These are phyloP conservation scores for Phataginus tetradactyla DNA, from an alignment of 2,797 vertebrate species.

Conservation along the genomic window DNA sequence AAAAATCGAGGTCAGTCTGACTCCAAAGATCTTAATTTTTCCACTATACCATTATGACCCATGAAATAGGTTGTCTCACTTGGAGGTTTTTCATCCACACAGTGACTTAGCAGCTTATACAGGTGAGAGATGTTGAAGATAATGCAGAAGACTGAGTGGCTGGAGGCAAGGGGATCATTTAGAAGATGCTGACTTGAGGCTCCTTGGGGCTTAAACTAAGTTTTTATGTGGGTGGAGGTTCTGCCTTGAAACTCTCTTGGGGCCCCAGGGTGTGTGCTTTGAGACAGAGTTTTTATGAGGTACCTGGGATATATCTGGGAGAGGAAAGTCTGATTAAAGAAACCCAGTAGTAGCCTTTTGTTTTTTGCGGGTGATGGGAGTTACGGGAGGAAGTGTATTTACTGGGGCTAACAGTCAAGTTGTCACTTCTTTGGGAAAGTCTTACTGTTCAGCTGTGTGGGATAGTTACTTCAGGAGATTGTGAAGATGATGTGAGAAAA, in stretches of 20 bases:
- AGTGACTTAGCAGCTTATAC: background rate
- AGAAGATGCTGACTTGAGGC: slow-evolving; percentile 67
- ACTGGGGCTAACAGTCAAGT: slow-evolving; percentile 37
- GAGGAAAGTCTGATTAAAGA: slow-evolving; percentile 77
- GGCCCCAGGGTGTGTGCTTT: slow-evolving; percentile 77
- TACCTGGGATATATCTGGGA: slow-evolving; percentile 73
- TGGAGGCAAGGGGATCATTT: slow-evolving; percentile 51
- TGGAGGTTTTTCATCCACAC: background rate
- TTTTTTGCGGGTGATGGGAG: background rate
- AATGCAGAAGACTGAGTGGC: slow-evolving; percentile 25
- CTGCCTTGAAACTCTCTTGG: slow-evolving; percentile 67
- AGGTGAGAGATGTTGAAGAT: slow-evolving; percentile 12
- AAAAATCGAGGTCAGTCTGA: slow-evolving; percentile 47
- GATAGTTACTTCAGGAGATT: slow-evolving; percentile 50
- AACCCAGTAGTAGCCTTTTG: slow-evolving; percentile 57
- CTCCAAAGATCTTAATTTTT: slow-evolving; percentile 39
- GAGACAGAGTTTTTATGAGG: slow-evolving; percentile 77
- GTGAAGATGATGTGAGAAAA: slow-evolving; percentile 45
- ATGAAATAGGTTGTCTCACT: slow-evolving; percentile 1
- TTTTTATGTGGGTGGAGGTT: slow-evolving; percentile 71
- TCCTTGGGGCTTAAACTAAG: slow-evolving; percentile 57
- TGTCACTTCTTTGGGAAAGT: slow-evolving; percentile 47
- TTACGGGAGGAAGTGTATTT: background rate
- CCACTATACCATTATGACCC: background rate
- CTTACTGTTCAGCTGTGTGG: background rate